A percentile compares a stretch with the other conserved stretches of the same genome.
Evolutionary conservation across 2,888 invertebrate genomes (phyloP).

Genomic region (Malthinus flaveolus): DNA sequence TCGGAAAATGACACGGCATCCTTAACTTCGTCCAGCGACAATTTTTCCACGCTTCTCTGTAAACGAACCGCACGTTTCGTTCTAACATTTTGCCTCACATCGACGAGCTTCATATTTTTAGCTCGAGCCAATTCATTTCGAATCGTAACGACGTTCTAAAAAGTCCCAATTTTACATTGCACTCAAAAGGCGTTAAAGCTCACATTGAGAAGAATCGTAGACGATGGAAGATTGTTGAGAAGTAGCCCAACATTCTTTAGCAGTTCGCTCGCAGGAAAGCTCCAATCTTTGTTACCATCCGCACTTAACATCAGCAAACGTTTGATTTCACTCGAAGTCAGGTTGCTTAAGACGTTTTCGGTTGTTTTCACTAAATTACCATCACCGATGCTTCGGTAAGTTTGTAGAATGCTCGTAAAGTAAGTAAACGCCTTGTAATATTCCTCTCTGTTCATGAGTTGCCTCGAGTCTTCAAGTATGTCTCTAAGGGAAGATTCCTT

Average conservation of each 20-base stretch:
- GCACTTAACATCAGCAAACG: constrained; percentile 4
- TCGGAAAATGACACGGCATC: constrained; percentile 20
- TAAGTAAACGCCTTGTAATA: constrained; percentile 15
- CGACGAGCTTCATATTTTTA: background rate
- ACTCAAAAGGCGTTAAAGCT: background rate
- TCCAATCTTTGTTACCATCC: constrained; percentile 11
- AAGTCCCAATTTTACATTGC: background rate
- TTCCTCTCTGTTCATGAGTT: constrained; percentile 12
- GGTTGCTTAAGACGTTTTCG: constrained; percentile 4
- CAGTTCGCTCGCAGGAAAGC: constrained; percentile 8
- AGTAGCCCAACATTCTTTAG: constrained; percentile 15
- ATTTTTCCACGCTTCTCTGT: constrained; percentile 8
- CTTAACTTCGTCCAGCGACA: constrained; percentile 22
- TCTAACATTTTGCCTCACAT: background rate
- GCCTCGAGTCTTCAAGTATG: background rate
- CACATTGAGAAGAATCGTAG: constrained; percentile 16
- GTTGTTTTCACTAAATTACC: background rate
- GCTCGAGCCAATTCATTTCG: constrained; percentile 14
- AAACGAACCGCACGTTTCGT: background rate
- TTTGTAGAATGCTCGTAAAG: constrained; percentile 7
- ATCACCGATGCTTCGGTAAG: constrained; percentile 8
- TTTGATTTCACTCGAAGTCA: constrained; percentile 14
- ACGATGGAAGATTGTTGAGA: constrained; percentile 2
- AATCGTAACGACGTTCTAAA: constrained; percentile 16
- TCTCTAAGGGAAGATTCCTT: no score